These are phyloP conservation scores for Drosophila paulistorum DNA, from an alignment of 1,140 invertebrate species.

Conservation along the genomic window DNA sequence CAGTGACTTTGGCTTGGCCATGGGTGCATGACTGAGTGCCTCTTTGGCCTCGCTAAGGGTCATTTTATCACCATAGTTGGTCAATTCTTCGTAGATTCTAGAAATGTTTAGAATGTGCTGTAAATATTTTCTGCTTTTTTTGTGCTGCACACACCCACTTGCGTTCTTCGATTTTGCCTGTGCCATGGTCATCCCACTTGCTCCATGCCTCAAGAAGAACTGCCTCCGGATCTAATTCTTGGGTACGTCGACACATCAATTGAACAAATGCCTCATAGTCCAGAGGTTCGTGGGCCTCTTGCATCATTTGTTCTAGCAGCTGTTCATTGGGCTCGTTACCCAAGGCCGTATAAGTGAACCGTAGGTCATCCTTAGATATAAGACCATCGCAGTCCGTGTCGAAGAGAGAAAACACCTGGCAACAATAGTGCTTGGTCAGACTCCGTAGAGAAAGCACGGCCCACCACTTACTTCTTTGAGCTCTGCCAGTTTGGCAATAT, in stretches of 20 bases:
- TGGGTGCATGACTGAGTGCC: slow-evolving; percentile 86
- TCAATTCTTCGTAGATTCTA: slow-evolving; percentile 86
- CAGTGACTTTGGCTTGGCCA: slow-evolving; percentile 83
- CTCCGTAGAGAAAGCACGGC: not conserved
- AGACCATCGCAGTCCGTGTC: slow-evolving; percentile 86
- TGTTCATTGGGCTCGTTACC: slow-evolving; percentile 85
- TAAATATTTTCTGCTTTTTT: not conserved
- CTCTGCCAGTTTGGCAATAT: slow-evolving; percentile 85
- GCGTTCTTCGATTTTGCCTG: slow-evolving; percentile 85
- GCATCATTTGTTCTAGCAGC: slow-evolving; percentile 85
- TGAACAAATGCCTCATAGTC: slow-evolving; percentile 86
- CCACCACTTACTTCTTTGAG: slow-evolving; percentile 84
- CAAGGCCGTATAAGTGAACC: slow-evolving; percentile 85
- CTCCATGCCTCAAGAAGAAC: slow-evolving; percentile 85
- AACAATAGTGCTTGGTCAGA: not conserved
- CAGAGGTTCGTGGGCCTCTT: slow-evolving; percentile 85
- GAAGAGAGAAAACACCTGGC: slow-evolving; percentile 85
- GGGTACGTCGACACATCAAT: slow-evolving; percentile 85
- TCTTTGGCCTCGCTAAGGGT: slow-evolving; percentile 85
- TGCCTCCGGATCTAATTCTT: slow-evolving; percentile 86
- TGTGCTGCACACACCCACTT: slow-evolving; percentile 80
- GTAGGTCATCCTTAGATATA: slow-evolving; percentile 85
- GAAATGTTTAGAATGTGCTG: not conserved
- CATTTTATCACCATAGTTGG: slow-evolving; percentile 86
- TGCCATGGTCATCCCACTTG: slow-evolving; percentile 85